Percentiles rank a stretch among this genome's conserved stretches.
Conservation (phyloP, 1,140 invertebrate species). For the Anastatus disparis region DNA sequence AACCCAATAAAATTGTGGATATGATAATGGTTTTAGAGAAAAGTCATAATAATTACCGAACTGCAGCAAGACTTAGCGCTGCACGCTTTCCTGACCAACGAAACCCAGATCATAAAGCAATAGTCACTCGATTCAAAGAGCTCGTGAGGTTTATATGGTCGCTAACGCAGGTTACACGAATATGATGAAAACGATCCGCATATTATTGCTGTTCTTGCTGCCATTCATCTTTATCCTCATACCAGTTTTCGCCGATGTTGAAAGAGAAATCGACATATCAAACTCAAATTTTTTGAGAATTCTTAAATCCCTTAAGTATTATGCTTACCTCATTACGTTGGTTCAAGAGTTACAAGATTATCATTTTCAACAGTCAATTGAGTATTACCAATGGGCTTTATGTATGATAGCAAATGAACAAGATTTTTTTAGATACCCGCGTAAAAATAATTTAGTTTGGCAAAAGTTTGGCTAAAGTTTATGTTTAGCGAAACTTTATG, state of each 20-base stretch:
- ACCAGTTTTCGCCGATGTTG: conserved; percentile 14
- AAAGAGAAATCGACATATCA: not conserved
- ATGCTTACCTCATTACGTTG: no score
- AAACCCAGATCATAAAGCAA: not conserved
- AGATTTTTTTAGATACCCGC: no score
- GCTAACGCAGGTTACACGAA: not conserved
- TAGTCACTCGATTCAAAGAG: not conserved
- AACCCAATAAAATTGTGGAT: conserved; percentile 24
- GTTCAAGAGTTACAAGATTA: no score
- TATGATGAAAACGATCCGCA: not conserved
- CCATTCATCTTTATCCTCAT: conserved; percentile 19
- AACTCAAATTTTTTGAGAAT: no score
- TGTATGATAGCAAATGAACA: no score
- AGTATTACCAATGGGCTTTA: no score
- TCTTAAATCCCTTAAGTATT: no score
- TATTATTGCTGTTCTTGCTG: conserved; percentile 7
- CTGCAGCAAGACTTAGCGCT: conserved; percentile 16
- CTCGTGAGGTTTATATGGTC: conserved; percentile 12
- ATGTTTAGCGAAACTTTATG: no score
- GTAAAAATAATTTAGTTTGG: no score
- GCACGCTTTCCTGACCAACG: conserved; percentile 11
- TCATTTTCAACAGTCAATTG: no score
- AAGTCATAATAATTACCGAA: conserved; percentile 11
- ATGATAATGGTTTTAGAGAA: conserved; percentile 20
- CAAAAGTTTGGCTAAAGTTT: no score